Percentiles rank a stretch among this genome's conserved stretches.
phyloP scores from a whole-genome alignment of 2,888 invertebrate genomes.

The Drosophila acutilabella region DNA sequence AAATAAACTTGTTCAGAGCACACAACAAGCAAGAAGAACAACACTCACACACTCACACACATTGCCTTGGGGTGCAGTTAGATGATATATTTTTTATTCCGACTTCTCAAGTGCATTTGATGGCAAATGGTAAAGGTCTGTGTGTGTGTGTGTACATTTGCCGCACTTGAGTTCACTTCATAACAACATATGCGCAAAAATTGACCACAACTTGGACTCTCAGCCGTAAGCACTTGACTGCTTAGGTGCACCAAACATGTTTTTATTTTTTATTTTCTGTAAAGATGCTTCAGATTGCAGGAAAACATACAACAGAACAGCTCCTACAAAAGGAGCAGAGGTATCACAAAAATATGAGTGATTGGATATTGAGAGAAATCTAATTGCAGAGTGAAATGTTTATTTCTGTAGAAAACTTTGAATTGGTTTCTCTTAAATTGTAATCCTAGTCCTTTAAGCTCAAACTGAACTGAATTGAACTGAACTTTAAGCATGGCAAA shows the following conservation, averaged over 20 bases:
- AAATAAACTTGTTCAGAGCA: slow-evolving; percentile 59
- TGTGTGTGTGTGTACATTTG: slow-evolving; percentile 30
- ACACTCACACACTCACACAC: slow-evolving; percentile 19
- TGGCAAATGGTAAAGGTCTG: slow-evolving; percentile 63
- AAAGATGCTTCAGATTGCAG: slow-evolving; percentile 17
- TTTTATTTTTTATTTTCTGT: neutral
- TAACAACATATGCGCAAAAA: slow-evolving; percentile 70
- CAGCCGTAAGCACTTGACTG: slow-evolving; percentile 27
- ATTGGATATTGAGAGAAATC: slow-evolving; percentile 30
- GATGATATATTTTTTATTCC: slow-evolving; percentile 28
- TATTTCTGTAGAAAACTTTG: slow-evolving; percentile 1
- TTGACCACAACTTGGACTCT: slow-evolving; percentile 59
- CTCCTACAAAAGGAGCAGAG: slow-evolving; percentile 12
- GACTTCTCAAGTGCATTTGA: slow-evolving; percentile 57
- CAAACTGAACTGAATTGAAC: neutral
- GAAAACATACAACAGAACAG: slow-evolving; percentile 15
- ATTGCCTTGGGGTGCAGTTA: slow-evolving; percentile 60
- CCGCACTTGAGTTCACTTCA: slow-evolving; percentile 68
- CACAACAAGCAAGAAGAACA: slow-evolving; percentile 26
- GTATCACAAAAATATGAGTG: slow-evolving; percentile 21
- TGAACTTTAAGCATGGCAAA: slow-evolving; percentile 21
- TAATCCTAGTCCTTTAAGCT: slow-evolving; percentile 25
- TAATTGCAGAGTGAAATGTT: slow-evolving; percentile 32
- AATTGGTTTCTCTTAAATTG: slow-evolving; percentile 6
- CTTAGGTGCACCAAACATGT: slow-evolving; percentile 16